phyloP scores from a whole-genome alignment of 2,797 vertebrate genomes.

The Vireo griseus region DNA sequence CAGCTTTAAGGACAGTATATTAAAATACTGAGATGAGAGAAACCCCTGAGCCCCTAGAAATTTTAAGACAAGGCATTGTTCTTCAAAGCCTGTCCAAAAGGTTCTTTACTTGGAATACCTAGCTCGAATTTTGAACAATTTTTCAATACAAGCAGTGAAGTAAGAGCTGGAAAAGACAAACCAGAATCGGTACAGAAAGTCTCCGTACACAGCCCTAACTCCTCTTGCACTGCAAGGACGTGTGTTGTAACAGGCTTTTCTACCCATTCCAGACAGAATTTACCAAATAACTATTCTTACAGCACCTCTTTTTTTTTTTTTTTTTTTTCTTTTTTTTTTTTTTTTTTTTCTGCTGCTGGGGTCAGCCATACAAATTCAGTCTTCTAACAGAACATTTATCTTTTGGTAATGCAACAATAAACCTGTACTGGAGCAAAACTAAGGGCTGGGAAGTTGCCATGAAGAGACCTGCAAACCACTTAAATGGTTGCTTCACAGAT shows the following conservation, averaged over 20 bases:
- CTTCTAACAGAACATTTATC: neutral
- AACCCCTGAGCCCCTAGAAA: neutral
- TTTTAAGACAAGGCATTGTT: neutral
- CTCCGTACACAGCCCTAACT: accelerated
- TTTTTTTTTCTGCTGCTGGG: neutral
- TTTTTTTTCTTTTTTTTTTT: no score
- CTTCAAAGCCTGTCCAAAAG: neutral
- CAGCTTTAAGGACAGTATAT: neutral
- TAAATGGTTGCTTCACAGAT: neutral
- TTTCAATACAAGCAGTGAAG: neutral
- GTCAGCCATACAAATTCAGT: neutral
- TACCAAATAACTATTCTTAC: neutral
- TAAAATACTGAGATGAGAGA: neutral
- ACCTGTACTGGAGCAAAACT: neutral
- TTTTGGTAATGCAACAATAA: accelerated
- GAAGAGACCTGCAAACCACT: neutral
- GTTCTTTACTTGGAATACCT: neutral
- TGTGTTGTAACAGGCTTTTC: neutral
- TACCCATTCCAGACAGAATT: neutral
- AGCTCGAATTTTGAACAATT: neutral
- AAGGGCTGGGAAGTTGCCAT: neutral
- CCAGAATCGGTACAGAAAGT: neutral
- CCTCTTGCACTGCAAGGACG: neutral
- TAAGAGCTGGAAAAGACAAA: neutral
- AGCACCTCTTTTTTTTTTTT: accelerated